Evolutionary conservation across 2,888 invertebrate species (phyloP), one percentile per base, ranked within the genome.

Genomic region (Ceriagrion tenellum): DNA sequence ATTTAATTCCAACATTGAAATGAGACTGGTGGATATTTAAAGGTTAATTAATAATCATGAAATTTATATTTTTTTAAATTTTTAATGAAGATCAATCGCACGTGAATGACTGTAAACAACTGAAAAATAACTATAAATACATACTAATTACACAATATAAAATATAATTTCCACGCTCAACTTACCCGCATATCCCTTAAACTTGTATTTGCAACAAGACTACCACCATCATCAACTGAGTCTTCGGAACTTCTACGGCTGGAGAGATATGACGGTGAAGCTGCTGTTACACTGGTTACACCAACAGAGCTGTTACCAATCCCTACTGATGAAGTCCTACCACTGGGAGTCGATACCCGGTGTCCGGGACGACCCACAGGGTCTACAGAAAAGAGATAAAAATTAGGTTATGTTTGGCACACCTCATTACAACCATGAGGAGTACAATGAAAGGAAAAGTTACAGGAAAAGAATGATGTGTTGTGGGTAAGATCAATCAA

Each of bases 171-270:
- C 20, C 26, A 23, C 89, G 26, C 55, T 63, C 63, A 55, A 96
- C 97, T 97, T 97, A 98, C 98, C 97, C 98, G 98, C 96, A 98
- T 97, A 97, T 98, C 98, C 96, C 98, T 98, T 96, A 98, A 97
- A 96, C 98, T 98, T 95, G 97, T 96, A 95, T 96, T 95, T 56
- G 69, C 95, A 90, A 59, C 95, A 95, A 47, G 95, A 95, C 97
- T 95, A 98, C 98, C 89, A 96, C 97, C 97, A 96, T 99, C 99
- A 96, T 99, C 99, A 95, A 98, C 97, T 26, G 99, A 99, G 97
- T 99, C 99, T 97, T 99, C 99, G 89, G 99, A 99, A 96, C 99
- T 99, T 96, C 99, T 97, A 95, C 99, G 97, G 96, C 99, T 99
- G 95, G 99, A 98, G 96, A 93, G 69, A 63, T 93, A 93, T 35